These are phyloP conservation scores for Ellobius talpinus DNA, from an alignment of 2,113 vertebrate species.

Conservation along the genomic window DNA sequence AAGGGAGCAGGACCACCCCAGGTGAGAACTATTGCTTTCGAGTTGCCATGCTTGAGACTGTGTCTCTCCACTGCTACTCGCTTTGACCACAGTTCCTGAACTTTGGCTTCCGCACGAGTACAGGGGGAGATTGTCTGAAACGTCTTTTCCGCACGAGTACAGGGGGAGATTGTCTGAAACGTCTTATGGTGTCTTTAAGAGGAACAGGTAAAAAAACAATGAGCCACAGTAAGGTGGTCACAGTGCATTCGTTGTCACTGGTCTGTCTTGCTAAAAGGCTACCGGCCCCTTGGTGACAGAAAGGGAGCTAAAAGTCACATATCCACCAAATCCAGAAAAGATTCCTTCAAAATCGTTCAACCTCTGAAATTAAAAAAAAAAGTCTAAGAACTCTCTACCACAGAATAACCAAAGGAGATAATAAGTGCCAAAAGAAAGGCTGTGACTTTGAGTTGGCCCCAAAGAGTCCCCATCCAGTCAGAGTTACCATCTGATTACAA, in stretches of 20 bases:
- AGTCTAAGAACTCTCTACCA: neutral
- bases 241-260: fast-evolving
- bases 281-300: neutral
- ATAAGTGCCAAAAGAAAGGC: neutral
- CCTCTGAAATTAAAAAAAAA: neutral
- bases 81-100: neutral
- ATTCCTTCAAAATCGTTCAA: neutral
- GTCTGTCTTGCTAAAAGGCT: neutral
- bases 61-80: neutral
- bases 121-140: neutral
- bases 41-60: neutral
- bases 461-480: neutral
- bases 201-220: neutral
- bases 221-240: neutral
- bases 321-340: neutral
- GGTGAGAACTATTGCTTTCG: neutral
- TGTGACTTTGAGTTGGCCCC: neutral
- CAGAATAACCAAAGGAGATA: neutral
- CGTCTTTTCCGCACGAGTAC: neutral
- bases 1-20: neutral
- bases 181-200: neutral
- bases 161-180: neutral
- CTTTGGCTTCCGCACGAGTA: neutral
- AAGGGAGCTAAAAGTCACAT: neutral
- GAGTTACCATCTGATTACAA: neutral